Evolutionary conservation across 2,797 vertebrate species (phyloP), one percentile per base, ranked within the genome.

Genomic region (Trematomus bernacchii): DNA sequence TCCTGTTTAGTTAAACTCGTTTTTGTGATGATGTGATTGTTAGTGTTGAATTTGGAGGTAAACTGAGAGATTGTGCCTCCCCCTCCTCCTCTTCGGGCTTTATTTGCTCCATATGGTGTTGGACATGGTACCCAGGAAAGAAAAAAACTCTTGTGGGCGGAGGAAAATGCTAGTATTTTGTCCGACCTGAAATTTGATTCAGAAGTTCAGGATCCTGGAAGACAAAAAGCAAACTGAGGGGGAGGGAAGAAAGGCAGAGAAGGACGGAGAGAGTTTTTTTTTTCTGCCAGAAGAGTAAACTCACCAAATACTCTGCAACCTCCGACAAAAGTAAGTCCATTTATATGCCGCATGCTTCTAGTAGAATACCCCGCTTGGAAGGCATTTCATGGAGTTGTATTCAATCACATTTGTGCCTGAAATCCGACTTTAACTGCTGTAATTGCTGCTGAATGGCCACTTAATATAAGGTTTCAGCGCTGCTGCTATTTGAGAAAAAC

Each of bases 141-240:
- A 21, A 44, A 66, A 60, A 47, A 50, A 46, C 27, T 9, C 46
- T 1, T 6, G 92, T 93, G 93, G 94, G 93, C 92, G 94, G 93
- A 91, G 93, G 85, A 82, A 89, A 87, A 90, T 87, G 84, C 90
- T 93, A 82, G 92, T 94, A 93, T 93, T 94, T 92, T 91, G 93
- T 93, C 91, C 80, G 89, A 87, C 82, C 87, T 94, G 94, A 95
- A 95, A 95, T 94, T 90, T 94, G 94, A 95, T 94, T 94, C 93
- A 94, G 90, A 94, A 94, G 86, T 95, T 93, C 85, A 71, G 92
- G 87, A 91, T 92, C 89, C 81, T 91, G 83, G 64, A 87, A 91
- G 93, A 93, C 90, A 93, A 92, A 94, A 94, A 93, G 90, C 87
- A 74, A 88, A 77, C 79, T 59, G 83, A 87, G 89, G 88, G 90